Percentiles rank a stretch among this genome's conserved stretches.
phyloP scores from a whole-genome alignment of 2,888 invertebrate species.

The Leptopilina myrica region DNA sequence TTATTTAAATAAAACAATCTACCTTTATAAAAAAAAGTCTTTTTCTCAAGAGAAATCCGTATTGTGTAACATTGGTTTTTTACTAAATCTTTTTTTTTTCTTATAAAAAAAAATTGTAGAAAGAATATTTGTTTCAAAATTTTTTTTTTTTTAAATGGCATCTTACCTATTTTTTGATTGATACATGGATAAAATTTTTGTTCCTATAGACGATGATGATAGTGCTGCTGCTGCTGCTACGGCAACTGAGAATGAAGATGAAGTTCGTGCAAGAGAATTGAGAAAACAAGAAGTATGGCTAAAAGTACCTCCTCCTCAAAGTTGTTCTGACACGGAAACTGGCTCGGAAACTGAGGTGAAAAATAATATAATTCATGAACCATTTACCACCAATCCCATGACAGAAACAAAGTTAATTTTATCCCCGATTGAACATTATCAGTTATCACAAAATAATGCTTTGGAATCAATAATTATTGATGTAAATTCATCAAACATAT shows the following conservation, averaged over 20 bases:
- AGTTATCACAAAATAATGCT: background rate
- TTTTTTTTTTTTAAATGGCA: background rate
- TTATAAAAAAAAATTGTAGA: no score
- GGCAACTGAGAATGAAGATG: slow-evolving; percentile 86
- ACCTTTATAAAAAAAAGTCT: no score
- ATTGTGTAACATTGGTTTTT: no score
- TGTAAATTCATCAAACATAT: background rate
- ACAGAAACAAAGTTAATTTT: slow-evolving; percentile 14
- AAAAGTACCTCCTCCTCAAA: slow-evolving; percentile 80
- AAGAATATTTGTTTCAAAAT: no score
- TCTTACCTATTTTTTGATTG: background rate
- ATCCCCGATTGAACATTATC: background rate
- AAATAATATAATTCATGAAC: slow-evolving; percentile 60
- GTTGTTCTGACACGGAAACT: slow-evolving; percentile 81
- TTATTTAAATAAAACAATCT: no score
- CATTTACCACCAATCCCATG: slow-evolving; percentile 43
- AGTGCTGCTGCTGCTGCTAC: slow-evolving; percentile 86
- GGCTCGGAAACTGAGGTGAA: slow-evolving; percentile 87
- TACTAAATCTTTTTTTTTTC: no score
- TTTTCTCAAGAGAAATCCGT: no score
- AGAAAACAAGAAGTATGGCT: slow-evolving; percentile 84
- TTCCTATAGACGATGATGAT: slow-evolving; percentile 80
- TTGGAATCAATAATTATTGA: background rate
- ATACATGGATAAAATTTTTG: background rate
- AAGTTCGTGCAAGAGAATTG: slow-evolving; percentile 82